Evolutionary conservation across 2,888 invertebrate species (phyloP).

Genomic region (Opisthograptis luteolata): DNA sequence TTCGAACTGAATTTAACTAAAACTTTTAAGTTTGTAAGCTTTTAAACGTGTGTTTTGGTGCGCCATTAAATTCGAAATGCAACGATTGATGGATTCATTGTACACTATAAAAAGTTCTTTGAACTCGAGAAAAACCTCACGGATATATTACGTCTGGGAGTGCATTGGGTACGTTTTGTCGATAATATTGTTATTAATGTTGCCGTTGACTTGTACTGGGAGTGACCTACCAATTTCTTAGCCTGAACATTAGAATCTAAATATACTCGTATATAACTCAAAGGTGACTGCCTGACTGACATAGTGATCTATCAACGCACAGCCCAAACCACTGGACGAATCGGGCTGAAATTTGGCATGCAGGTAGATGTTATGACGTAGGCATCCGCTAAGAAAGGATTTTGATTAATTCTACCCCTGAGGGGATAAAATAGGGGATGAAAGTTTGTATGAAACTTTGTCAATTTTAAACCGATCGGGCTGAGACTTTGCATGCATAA

Average conservation of each 20-base stretch:
- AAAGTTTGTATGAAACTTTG: too few species aligned
- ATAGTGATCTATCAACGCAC: too few species aligned
- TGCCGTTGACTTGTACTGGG: constrained; percentile 44
- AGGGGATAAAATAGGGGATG: too few species aligned
- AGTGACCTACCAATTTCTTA: constrained; percentile 34
- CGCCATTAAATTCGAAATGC: constrained; percentile 61
- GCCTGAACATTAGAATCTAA: constrained; percentile 1
- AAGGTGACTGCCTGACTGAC: too few species aligned
- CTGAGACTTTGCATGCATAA: too few species aligned
- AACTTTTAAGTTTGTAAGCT: constrained; percentile 25
- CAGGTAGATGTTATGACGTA: too few species aligned
- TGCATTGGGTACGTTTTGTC: constrained; percentile 42
- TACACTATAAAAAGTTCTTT: constrained; percentile 63
- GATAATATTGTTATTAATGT: constrained; percentile 53
- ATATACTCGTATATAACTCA: not conserved
- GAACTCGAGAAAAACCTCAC: constrained; percentile 50
- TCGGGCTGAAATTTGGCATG: too few species aligned
- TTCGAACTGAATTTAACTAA: constrained; percentile 29
- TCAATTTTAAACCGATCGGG: too few species aligned
- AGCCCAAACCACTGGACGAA: too few species aligned
- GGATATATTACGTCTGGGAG: constrained; percentile 37
- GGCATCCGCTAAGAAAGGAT: too few species aligned
- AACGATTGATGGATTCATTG: constrained; percentile 67
- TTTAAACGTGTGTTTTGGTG: constrained; percentile 51
- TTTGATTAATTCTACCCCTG: too few species aligned